Evolutionary conservation across 2,113 vertebrate genomes (phyloP).

Genomic region (Paradisaea rubra): DNA sequence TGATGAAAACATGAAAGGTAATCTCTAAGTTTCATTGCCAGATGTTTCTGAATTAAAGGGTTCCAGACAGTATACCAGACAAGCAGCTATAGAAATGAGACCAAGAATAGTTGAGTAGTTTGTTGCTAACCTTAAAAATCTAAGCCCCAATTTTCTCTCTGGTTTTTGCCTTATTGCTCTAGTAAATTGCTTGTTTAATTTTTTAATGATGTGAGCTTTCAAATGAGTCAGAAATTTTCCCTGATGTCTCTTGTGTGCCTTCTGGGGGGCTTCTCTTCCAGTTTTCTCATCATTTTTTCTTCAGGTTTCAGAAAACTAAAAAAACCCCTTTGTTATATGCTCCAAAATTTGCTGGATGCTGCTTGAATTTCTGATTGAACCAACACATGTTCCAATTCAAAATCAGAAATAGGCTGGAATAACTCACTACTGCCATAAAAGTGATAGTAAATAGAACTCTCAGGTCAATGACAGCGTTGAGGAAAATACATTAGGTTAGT

Average conservation of each 20-base stretch:
- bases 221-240: not conserved
- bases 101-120: not conserved
- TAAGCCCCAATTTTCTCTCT: not conserved
- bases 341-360: not conserved
- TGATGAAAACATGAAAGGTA: slow-evolving; percentile 54
- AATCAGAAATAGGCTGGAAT: not conserved
- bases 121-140: not conserved
- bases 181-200: not conserved
- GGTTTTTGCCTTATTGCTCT: not conserved
- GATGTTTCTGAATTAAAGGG: slow-evolving; percentile 52
- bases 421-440: not conserved
- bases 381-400: not conserved
- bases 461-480: not conserved
- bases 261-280: not conserved
- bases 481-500: not conserved
- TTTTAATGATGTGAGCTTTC: not conserved
- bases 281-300: not conserved
- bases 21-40: slow-evolving; percentile 62
- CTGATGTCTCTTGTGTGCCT: not conserved
- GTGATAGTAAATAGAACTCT: not conserved
- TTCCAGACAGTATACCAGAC: slow-evolving; percentile 35
- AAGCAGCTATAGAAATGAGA: not conserved
- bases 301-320: not conserved
- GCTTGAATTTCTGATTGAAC: not conserved
- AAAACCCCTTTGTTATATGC: not conserved